Evolutionary conservation across 2,888 invertebrate species (phyloP).

Genomic region (Hemaris fuciformis): DNA sequence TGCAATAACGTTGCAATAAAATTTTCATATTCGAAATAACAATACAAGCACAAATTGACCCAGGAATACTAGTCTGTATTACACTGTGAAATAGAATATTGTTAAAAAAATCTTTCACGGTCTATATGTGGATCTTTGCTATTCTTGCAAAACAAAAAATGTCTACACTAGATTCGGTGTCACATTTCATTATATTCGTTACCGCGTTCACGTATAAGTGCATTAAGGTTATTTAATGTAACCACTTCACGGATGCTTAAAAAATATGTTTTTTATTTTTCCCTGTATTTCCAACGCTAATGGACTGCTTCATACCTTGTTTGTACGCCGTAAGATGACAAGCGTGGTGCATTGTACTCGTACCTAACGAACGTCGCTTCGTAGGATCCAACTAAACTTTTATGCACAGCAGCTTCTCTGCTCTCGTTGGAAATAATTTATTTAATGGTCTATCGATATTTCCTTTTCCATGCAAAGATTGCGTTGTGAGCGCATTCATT

Average conservation of each 20-base stretch:
- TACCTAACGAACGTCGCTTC: slow-evolving; percentile 36
- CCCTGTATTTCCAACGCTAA: slow-evolving; percentile 44
- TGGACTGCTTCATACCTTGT: slow-evolving; percentile 56
- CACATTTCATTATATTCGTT: neutral
- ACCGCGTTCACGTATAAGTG: neutral
- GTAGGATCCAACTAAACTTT: slow-evolving; percentile 29
- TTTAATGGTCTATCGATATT: slow-evolving; percentile 18
- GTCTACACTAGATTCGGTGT: neutral
- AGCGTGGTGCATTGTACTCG: slow-evolving; percentile 29
- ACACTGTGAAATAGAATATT: too few species aligned
- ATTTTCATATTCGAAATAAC: too few species aligned
- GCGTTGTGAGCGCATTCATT: neutral
- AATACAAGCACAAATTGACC: too few species aligned
- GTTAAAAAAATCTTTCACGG: too few species aligned
- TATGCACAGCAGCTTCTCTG: slow-evolving; percentile 15
- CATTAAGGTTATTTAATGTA: slow-evolving; percentile 6
- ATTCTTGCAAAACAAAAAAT: too few species aligned
- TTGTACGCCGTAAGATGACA: slow-evolving; percentile 44
- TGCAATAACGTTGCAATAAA: too few species aligned
- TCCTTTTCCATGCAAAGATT: neutral
- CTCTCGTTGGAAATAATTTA: slow-evolving; percentile 17
- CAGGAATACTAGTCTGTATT: too few species aligned
- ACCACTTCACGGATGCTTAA: slow-evolving; percentile 19
- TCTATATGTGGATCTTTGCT: too few species aligned
- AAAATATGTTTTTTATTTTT: slow-evolving; percentile 32